Conservation (phyloP, 2,888 invertebrate genomes). For the Lasioglossum malachurum region DNA sequence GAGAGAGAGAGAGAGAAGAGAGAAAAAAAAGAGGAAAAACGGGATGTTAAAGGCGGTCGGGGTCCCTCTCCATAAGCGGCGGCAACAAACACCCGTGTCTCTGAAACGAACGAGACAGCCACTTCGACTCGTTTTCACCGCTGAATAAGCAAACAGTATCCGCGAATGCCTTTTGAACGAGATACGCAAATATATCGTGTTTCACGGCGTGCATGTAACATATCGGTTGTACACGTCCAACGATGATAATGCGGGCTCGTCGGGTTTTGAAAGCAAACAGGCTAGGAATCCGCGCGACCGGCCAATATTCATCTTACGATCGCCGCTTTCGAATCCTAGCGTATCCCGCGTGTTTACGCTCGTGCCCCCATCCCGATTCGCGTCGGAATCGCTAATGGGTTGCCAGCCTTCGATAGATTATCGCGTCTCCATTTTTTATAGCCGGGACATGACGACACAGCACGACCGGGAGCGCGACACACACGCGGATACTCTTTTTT, state of each 20-base stretch:
- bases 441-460: not conserved
- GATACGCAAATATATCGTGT: conserved; percentile 63
- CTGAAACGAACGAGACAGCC: conserved; percentile 30
- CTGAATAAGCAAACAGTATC: conserved; percentile 64
- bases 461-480: not conserved
- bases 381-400: conserved; percentile 3
- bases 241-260: conserved; percentile 39
- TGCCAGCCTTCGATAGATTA: not conserved
- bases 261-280: conserved; percentile 21
- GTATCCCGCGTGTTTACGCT: not conserved
- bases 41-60: not conserved
- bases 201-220: conserved; percentile 40
- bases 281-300: conserved; percentile 1
- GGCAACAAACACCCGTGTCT: conserved; percentile 28
- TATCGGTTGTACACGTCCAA: conserved; percentile 19
- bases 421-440: not conserved
- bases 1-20: not conserved
- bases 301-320: conserved; percentile 19
- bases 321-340: not conserved
- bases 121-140: conserved; percentile 31
- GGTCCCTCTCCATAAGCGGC: not conserved
- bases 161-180: conserved; percentile 41
- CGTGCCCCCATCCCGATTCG: too few relatives aligned
- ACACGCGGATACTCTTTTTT: not conserved
- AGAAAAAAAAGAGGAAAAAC: not conserved